Percentiles rank a stretch among this genome's conserved stretches.
Evolutionary conservation across 2,888 invertebrate genomes (phyloP).

Genomic region (Teinopalpus imperialis): DNA sequence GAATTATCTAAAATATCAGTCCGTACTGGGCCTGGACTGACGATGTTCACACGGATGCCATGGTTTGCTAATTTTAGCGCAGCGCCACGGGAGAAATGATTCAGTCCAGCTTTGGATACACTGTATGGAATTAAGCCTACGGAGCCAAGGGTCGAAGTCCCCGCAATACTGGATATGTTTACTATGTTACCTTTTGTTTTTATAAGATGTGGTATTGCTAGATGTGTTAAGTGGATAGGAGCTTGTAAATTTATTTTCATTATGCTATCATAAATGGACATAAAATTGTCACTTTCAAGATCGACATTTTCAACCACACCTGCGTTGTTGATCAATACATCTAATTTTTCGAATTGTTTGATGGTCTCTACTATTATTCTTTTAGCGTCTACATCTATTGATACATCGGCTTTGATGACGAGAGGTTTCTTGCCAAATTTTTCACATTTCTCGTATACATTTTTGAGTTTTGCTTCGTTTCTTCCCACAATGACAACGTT

Average conservation of each 20-base stretch:
- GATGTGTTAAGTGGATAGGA: slow-evolving; percentile 37
- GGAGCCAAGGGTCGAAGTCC: background rate
- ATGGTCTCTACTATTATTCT: slow-evolving; percentile 40
- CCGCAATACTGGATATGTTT: slow-evolving; percentile 47
- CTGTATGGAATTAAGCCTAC: slow-evolving; percentile 60
- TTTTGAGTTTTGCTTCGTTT: slow-evolving; percentile 37
- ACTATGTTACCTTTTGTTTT: slow-evolving; percentile 48
- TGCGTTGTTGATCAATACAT: slow-evolving; percentile 51
- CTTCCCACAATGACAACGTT: slow-evolving; percentile 42
- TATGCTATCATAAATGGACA: slow-evolving; percentile 40
- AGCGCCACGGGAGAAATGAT: slow-evolving; percentile 86
- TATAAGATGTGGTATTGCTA: slow-evolving; percentile 41
- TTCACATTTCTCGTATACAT: slow-evolving; percentile 34
- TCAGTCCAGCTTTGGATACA: slow-evolving; percentile 89
- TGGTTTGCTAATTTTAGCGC: slow-evolving; percentile 83
- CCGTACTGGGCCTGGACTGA: slow-evolving; percentile 57
- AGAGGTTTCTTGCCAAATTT: slow-evolving; percentile 34
- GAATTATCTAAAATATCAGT: background rate
- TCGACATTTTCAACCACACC: slow-evolving; percentile 33
- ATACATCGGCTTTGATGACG: slow-evolving; percentile 41
- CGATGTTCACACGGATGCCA: slow-evolving; percentile 85
- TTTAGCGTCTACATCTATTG: slow-evolving; percentile 38
- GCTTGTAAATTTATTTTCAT: slow-evolving; percentile 44
- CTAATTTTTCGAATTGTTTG: slow-evolving; percentile 41
- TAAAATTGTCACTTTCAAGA: slow-evolving; percentile 35